phyloP scores from a whole-genome alignment of 1,140 invertebrate species.

The Apis cerana region DNA sequence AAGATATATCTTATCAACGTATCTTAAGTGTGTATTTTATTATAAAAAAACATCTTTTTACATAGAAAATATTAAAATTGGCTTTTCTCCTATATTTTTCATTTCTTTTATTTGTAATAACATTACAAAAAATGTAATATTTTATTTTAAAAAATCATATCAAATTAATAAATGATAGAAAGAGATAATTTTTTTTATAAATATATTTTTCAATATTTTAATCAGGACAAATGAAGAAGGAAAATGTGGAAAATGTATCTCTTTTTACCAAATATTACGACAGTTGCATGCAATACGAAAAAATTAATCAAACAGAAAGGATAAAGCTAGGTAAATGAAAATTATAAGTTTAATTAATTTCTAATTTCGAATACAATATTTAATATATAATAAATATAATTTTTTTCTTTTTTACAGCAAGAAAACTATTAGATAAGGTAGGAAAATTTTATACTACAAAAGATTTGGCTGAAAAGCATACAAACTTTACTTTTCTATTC shows the following conservation, averaged over 20 bases:
- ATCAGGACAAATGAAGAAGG: conserved; percentile 62
- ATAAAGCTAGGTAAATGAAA: conserved; percentile 48
- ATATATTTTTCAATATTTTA: conserved; percentile 9
- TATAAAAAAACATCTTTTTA: not conserved
- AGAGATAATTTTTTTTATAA: not conserved
- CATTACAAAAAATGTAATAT: not conserved
- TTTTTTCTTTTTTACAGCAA: conserved; percentile 54
- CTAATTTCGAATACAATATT: conserved; percentile 9
- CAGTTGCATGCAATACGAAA: conserved; percentile 63
- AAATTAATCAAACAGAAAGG: conserved; percentile 38
- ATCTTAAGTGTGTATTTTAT: conserved; percentile 55
- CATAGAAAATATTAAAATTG: too few species aligned
- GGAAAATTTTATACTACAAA: conserved; percentile 52
- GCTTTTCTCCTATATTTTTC: too few species aligned
- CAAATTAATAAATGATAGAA: not conserved
- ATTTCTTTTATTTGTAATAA: not conserved
- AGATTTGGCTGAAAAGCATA: conserved; percentile 25
- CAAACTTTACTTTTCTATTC: conserved; percentile 56
- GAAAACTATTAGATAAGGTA: conserved; percentile 37
- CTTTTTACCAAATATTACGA: conserved; percentile 57
- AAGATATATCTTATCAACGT: conserved; percentile 45
- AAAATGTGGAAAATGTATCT: conserved; percentile 29
- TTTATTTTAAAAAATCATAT: not conserved
- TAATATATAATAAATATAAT: conserved; percentile 16
- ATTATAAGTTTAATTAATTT: not conserved